Evolutionary conservation across 2,888 invertebrate genomes (phyloP), one percentile per base, ranked within the genome.

Genomic region (Drosophila recens): DNA sequence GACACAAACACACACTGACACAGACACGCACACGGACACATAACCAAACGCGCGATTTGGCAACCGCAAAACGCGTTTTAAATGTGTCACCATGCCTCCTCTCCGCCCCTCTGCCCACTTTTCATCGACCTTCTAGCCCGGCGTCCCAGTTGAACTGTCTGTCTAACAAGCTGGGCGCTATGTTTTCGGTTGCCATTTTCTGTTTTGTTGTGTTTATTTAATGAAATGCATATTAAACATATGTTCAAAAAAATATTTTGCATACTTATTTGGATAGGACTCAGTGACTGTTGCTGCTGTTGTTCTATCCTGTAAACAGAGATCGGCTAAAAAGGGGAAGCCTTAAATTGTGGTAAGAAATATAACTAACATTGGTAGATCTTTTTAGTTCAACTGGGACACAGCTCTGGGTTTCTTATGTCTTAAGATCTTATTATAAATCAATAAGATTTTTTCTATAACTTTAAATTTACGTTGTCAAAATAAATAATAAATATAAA

Each of bases 201-300:
- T 79, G 71, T 56, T 75, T 70, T 67, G 70, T 68, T 83, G 67
- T 79, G 81, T 81, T 84, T 79, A 82, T 89, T 84, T 86, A 86
- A 84, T 89, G 87, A 79, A 89, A 84, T 83, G 84, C 89, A 79
- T 72, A 72, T 76, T 67, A 74, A 89, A 87, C 89, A 87, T 83
- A 83, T 84, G 84, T 72, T 72, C 17, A 51, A 30, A 42, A 67
- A 78, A 79, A 49, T 65, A 56, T 62, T 66, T 65, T 65, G 79
- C 79, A 58, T 64, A 78, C 75, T 78, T 73, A 64, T 73, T 58
- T 42, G 54, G 38, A 20, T 27, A 52, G 4, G n/a, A 36, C 17
- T 42, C 13, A 58, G 15, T 30, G 17, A 53, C 15, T 52, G 20
- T 4, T 36, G 36, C 23, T 34, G 71, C 13, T 57, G 34, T 9